Evolutionary conservation across 2,888 invertebrate species (phyloP), one percentile per base, ranked within the genome.

Genomic region (Agrypnus murinus): DNA sequence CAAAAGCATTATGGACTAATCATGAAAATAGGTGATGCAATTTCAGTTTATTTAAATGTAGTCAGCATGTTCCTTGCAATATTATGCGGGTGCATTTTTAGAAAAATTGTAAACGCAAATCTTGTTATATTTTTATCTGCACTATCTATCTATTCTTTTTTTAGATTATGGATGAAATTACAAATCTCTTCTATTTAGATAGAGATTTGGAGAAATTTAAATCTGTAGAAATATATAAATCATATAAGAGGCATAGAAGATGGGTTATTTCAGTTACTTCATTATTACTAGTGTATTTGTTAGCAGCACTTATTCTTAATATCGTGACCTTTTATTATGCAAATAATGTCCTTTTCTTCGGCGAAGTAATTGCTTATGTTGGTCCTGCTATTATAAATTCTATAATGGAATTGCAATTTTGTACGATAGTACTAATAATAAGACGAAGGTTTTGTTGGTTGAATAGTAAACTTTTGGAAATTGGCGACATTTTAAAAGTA

Each of bases 391-490:
- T 60, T 14, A 53, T 48, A 10, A 38, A 36, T 6, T 25, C 38
- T 7, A 9, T 53, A 1, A 46, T 67, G 38, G 66, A 67, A 43
- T n/a, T 67, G n/a, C 59, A 67, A 9, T 67, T 59, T 50, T 67
- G 66, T 40, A 19, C 40, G 2, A 6, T 67, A 2, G 40, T 60
- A 2, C n/a, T 60, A 14, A n/a, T 50, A 7, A 15, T 67, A 7
- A 50, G 36, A 19, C 17, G 36, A 32, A 48, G 66, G 31, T 50
- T 67, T 32, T 36, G 15, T 31, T 53, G 48, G 66, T 14, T 60
- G 3, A 67, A 67, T 40, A 19, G 38, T 1, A 48, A 67, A 60
- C 9, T 67, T 7, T 10, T 50, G 0, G 36, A 67, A 10, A n/a
- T 67, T 14, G 38, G 53, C 1, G 31, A 67, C 14, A 4, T 17